phyloP scores from a whole-genome alignment of 30 jellyfish, hydroid and myxozoan genomes.

The Haliclystus octoradiatus region DNA sequence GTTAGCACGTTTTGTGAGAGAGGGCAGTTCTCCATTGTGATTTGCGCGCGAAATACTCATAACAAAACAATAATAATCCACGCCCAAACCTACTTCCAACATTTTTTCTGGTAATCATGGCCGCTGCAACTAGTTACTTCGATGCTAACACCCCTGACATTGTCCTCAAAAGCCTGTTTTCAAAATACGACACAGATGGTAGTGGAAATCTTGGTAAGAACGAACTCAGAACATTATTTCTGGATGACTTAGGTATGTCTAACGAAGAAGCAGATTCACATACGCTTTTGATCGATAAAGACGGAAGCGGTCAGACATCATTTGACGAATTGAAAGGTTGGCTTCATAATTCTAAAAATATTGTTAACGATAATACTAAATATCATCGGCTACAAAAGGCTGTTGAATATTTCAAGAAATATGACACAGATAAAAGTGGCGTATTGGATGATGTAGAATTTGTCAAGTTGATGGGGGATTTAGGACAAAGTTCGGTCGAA shows the following conservation, averaged over 20 bases:
- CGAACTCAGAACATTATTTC: conserved; percentile 6
- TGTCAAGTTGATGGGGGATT: conserved; percentile 15
- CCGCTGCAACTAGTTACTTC: conserved; percentile 13
- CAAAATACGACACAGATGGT: conserved; percentile 22
- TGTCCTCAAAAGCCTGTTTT: conserved; percentile 25
- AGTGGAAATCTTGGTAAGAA: conserved; percentile 11
- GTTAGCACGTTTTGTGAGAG: too few relatives aligned
- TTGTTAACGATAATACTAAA: conserved; percentile 14
- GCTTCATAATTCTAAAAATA: conserved; percentile 26
- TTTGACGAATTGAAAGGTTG: conserved; percentile 32
- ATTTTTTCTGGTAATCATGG: neutral
- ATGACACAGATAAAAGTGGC: conserved; percentile 30
- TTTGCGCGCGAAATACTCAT: too few relatives aligned
- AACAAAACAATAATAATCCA: too few relatives aligned
- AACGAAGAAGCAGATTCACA: conserved; percentile 34
- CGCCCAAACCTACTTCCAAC: too few relatives aligned
- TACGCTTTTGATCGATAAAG: conserved; percentile 17
- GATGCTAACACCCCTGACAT: conserved; percentile 33
- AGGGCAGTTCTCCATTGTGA: too few relatives aligned
- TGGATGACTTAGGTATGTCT: conserved; percentile 17
- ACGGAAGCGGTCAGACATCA: conserved; percentile 29
- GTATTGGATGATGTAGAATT: conserved; percentile 20
- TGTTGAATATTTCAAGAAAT: conserved; percentile 14
- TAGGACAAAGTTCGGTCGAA: conserved; percentile 21
- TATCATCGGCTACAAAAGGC: conserved; percentile 25